Base-by-base conservation (phyloP, 2,888 invertebrate genomes). In the Stratiomys singularior region DNA sequence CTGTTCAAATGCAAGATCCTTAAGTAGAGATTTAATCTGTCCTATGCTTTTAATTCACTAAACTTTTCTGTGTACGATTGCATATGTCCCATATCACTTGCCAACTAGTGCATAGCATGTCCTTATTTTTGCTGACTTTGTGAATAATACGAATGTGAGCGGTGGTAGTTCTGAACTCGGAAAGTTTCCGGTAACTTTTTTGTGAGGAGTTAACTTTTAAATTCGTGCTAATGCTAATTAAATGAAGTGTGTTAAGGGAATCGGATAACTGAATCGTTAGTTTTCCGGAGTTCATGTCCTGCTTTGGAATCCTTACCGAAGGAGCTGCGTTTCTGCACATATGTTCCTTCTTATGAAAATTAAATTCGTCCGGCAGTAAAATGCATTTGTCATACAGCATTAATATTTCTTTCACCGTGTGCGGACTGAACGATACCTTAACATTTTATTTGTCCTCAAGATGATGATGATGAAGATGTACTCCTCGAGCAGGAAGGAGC, bases 381-480 rank as follows among this genome's bases (percentile, higher is more conserved):
- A 72, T 72, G 71, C 71, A 72, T 72, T 72, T 72, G 71, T 72
- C 71, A 72, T 72, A n/a, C 71, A n/a, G 56, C 52, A 56, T 56
- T 72, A 72, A 72, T 72, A 72, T 72, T 72, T 72, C 18, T 72
- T 47, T 52, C 25, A 13, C 37, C 23, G 25, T 44, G 27, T 64
- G 64, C 64, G 30, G 30, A 69, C 47, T 47, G 47, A 25, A 47
- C 37, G 56, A 72, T 72, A 72, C 27, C 46, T 72, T 28, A 23
- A 28, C 56, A 27, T 71, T 71, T 66, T 66, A 21, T 66, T 66
- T 66, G 66, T 52, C 52, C 37, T 52, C 52, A 18, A 4, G 52
- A 52, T 52, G 52, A 52, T 52, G 37, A 37, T 37, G 37, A 37
- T 37, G 37, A 37, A 5, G 37, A 37, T 9, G 37, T 37, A 15